Percentiles rank a stretch among this genome's conserved stretches.
phyloP scores from a whole-genome alignment of 2,113 vertebrate species.

The Sciurus niger region DNA sequence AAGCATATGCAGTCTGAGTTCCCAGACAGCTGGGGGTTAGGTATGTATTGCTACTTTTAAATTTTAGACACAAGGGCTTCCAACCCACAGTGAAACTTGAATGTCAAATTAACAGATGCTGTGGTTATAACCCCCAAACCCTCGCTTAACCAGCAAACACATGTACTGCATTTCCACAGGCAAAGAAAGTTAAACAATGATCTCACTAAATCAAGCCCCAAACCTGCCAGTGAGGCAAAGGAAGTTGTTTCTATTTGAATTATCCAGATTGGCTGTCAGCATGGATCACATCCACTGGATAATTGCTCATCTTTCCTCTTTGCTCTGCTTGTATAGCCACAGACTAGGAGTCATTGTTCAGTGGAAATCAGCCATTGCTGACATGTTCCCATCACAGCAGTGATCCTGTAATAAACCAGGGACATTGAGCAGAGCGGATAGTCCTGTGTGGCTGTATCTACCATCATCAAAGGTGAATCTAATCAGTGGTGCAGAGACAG shows the following conservation, averaged over 20 bases:
- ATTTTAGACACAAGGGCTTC: conserved; percentile 71
- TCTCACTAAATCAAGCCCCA: conserved; percentile 67
- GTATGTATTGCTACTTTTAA: conserved; percentile 55
- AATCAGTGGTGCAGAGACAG: conserved; percentile 54
- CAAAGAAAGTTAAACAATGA: conserved; percentile 76
- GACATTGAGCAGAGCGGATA: conserved; percentile 86
- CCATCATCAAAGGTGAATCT: conserved; percentile 69
- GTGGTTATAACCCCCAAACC: conserved; percentile 56
- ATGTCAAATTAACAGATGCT: conserved; percentile 75
- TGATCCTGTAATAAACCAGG: conserved; percentile 76
- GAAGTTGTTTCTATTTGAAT: conserved; percentile 80
- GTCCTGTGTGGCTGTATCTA: conserved; percentile 76
- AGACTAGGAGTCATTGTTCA: conserved; percentile 65
- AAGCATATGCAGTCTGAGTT: conserved; percentile 68
- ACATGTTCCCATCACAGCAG: conserved; percentile 82
- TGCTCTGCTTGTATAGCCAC: conserved; percentile 36
- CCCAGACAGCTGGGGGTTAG: conserved; percentile 72
- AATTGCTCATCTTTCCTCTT: conserved; percentile 67
- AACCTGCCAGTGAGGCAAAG: conserved; percentile 60
- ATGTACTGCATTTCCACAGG: conserved; percentile 66
- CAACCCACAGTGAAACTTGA: conserved; percentile 64
- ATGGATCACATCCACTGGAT: conserved; percentile 70
- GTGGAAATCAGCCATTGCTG: conserved; percentile 78
- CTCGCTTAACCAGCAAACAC: conserved; percentile 74
- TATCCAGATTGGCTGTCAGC: conserved; percentile 76